Percentiles rank a stretch among this genome's conserved stretches.
Evolutionary conservation across 2,888 invertebrate species (phyloP).

Genomic region (Hypolimnas misippus): DNA sequence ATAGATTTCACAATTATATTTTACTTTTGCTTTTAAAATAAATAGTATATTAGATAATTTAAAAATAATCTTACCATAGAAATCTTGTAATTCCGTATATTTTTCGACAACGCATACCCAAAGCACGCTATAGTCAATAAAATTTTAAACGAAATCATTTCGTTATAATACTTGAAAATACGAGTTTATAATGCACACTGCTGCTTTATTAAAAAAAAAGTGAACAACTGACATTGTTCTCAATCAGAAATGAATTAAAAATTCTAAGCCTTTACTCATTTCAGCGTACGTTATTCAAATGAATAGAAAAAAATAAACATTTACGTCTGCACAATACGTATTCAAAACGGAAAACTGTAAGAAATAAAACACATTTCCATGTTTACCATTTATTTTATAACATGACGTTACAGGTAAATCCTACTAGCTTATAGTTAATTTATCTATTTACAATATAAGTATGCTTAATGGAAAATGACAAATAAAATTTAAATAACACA

Average conservation of each 20-base stretch:
- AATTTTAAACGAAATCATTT: constrained; percentile 12
- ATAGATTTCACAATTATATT: too few relatives aligned
- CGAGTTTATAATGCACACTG: background rate
- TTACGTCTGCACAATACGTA: constrained; percentile 20
- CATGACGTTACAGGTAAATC: constrained; percentile 23
- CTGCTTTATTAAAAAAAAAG: background rate
- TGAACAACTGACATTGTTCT: constrained; percentile 15
- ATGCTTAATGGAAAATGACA: constrained; percentile 1
- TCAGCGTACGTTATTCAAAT: constrained; percentile 6
- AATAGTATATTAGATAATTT: background rate
- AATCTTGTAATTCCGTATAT: constrained; percentile 53
- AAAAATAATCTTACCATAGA: constrained; percentile 61
- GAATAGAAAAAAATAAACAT: constrained; percentile 14
- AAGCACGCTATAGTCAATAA: constrained; percentile 5
- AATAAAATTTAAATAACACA: constrained; percentile 7
- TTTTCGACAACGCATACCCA: constrained; percentile 12
- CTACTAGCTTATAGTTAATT: constrained; percentile 19
- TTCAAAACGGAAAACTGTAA: constrained; percentile 13
- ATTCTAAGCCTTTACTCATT: background rate
- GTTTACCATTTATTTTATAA: constrained; percentile 24
- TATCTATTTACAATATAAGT: constrained; percentile 6
- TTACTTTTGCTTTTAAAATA: too few relatives aligned
- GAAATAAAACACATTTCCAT: constrained; percentile 17
- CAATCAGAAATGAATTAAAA: background rate
- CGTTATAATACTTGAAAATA: constrained; percentile 1